Evolutionary conservation across 2,888 invertebrate species (phyloP).

Genomic region (Rhingia rostrata): DNA sequence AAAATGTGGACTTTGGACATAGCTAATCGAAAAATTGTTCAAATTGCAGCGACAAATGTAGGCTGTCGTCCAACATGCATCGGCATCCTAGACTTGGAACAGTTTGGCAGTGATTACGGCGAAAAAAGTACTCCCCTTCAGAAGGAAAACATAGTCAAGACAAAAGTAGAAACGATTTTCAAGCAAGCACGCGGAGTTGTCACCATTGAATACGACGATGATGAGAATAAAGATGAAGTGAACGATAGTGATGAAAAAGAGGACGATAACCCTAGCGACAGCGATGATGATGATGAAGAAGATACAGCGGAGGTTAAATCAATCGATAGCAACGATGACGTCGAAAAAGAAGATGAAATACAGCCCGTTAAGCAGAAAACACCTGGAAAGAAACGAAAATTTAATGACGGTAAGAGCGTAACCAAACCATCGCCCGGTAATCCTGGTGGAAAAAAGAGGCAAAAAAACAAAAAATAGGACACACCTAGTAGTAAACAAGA

Average conservation of each 20-base stretch:
- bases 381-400: slow-evolving; percentile 1
- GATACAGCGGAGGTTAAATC: neutral
- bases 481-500: neutral
- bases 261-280: slow-evolving; percentile 37
- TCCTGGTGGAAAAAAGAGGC: neutral
- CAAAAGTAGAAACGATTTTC: slow-evolving; percentile 18
- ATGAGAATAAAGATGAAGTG: too few species aligned
- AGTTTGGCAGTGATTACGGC: slow-evolving; percentile 76
- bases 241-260: slow-evolving; percentile 41
- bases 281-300: slow-evolving; percentile 45
- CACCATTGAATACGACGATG: slow-evolving; percentile 79
- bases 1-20: slow-evolving; percentile 87
- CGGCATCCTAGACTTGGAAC: slow-evolving; percentile 84
- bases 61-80: slow-evolving; percentile 90
- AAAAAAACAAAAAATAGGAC: neutral
- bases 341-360: slow-evolving; percentile 13
- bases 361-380: slow-evolving; percentile 35
- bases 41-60: slow-evolving; percentile 85
- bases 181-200: slow-evolving; percentile 77
- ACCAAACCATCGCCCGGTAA: too few species aligned
- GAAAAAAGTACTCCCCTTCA: neutral
- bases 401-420: neutral
- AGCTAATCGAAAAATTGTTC: slow-evolving; percentile 81
- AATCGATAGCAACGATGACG: neutral
- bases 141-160: slow-evolving; percentile 1